Evolutionary conservation across 2,888 invertebrate species (phyloP), one percentile per base, ranked within the genome.

Genomic region (Noctua janthe): DNA sequence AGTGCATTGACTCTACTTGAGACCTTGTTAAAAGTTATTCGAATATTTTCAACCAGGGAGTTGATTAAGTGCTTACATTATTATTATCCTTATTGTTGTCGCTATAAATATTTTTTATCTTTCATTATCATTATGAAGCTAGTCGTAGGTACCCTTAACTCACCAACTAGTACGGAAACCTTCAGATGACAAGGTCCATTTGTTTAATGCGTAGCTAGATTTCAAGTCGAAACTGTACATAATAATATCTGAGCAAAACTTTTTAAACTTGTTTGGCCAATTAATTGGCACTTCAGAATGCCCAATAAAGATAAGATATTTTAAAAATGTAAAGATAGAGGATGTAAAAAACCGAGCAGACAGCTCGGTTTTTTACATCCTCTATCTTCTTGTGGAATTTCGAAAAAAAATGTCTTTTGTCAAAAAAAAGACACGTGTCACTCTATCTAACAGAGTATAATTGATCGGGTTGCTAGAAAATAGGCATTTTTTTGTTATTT

Each of bases 1-100:
- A 73, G 86, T 80, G 71, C 85, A 66, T 87, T 85, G 85, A 87
- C 84, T 70, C 85, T 79, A 39, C 71, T 64, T 74, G 17, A 70
- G 56, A 62, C 64, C 62, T 74, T 72, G 67, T 59, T 69, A 66
- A 29, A 77, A 62, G 56, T 64, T 72, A 73, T 29, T 64, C 43
- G 54, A 7, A 62, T 11, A 49, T 66, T 62, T 69, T 56, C 29
- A 35, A 79, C 39, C 29, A 49, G 47, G 47, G 51, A 35, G 11
- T 17, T 13, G 23, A 64, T 71, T 71, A 80, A n/a, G 5, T 20
- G n/a, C 39, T 35, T 54, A 81, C 20, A 66, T 23, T 49, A 39
- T 2, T 1, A 11, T 62, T 66, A 75, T 56, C 39, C 43, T 71
- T 51, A 39, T 43, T 77, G 47, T 7, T 77, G 70, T 47, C 47